Evolutionary conservation across 2,888 invertebrate species (phyloP).

Genomic region (Trichacis sp.): DNA sequence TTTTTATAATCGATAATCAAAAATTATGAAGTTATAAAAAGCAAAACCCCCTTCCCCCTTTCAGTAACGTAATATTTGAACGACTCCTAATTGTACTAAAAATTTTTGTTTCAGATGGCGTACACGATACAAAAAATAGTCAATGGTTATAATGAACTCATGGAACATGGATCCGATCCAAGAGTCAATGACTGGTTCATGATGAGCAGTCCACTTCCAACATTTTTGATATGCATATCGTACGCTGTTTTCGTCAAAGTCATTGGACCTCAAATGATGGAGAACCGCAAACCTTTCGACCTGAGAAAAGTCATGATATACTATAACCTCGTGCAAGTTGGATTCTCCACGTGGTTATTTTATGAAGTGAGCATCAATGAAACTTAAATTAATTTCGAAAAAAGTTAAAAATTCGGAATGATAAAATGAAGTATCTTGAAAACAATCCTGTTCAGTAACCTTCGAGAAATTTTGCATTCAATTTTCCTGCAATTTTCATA

Average conservation of each 20-base stretch:
- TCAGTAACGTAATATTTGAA: too few species aligned
- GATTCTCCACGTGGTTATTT: constrained; percentile 81
- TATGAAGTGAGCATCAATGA: constrained; percentile 74
- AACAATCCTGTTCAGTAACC: too few species aligned
- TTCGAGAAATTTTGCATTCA: too few species aligned
- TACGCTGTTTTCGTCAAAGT: constrained; percentile 84
- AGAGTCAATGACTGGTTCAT: constrained; percentile 84
- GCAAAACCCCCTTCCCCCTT: too few species aligned
- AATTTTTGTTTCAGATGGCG: constrained; percentile 71
- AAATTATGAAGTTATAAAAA: too few species aligned
- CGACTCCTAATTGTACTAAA: too few species aligned
- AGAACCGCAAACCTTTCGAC: constrained; percentile 85
- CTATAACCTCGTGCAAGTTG: constrained; percentile 88
- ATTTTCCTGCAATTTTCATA: too few species aligned
- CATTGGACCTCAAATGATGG: constrained; percentile 86
- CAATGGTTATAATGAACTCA: constrained; percentile 79
- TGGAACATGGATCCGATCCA: constrained; percentile 88
- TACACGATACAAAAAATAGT: constrained; percentile 72
- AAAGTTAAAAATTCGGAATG: too few species aligned
- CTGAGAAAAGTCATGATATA: constrained; percentile 80
- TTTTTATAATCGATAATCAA: too few species aligned
- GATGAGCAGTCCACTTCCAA: constrained; percentile 86
- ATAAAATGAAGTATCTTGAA: too few species aligned
- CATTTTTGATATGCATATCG: constrained; percentile 79
- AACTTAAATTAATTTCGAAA: too few species aligned